A percentile compares a stretch with the other conserved stretches of the same genome.
phyloP scores from a whole-genome alignment of 2,797 vertebrate species.

The Muraenolepis orangiensis region DNA sequence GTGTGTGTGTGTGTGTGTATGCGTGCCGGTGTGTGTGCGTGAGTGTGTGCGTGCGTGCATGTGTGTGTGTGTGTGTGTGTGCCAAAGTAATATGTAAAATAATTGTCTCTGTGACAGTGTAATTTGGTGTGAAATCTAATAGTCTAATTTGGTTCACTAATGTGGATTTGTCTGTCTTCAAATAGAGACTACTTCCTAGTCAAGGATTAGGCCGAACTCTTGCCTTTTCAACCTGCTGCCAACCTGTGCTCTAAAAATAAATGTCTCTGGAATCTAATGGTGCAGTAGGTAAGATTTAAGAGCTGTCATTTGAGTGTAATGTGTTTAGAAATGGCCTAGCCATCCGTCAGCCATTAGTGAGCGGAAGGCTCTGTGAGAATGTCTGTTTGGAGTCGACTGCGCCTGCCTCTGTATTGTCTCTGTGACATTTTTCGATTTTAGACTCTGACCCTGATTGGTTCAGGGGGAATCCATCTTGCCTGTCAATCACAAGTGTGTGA shows the following conservation, averaged over 20 bases:
- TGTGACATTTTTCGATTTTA: background rate
- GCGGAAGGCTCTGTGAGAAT: background rate
- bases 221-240: background rate
- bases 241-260: no score
- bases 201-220: background rate
- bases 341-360: background rate
- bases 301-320: background rate
- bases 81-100: background rate
- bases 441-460: background rate
- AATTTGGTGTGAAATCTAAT: background rate
- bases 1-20: no score
- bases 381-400: background rate
- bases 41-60: no score
- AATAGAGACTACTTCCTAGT: background rate
- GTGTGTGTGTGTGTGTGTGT: background rate
- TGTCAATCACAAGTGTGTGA: no score
- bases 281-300: no score
- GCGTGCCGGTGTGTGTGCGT: background rate
- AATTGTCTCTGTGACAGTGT: background rate
- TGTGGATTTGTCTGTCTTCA: background rate
- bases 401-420: background rate
- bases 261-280: no score
- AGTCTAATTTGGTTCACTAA: background rate
- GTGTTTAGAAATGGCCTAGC: background rate
- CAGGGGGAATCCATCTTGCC: background rate